phyloP scores from a whole-genome alignment of 2,113 vertebrate genomes.

The Rhinichthys klamathensis region DNA sequence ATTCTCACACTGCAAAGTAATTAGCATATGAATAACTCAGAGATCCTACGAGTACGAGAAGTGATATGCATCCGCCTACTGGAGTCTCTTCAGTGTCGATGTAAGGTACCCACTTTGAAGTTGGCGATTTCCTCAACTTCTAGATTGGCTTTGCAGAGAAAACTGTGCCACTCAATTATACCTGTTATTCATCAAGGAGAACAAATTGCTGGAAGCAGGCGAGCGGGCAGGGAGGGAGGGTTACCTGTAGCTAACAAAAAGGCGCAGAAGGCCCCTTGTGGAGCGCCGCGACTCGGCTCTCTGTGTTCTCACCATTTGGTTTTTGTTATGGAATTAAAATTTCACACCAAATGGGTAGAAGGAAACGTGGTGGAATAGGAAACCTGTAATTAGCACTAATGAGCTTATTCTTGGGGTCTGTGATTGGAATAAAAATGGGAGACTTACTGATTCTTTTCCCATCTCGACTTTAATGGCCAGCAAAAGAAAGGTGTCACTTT shows the following conservation, averaged over 20 bases:
- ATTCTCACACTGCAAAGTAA: background rate
- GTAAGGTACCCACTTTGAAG: constrained; percentile 24
- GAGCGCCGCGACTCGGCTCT: constrained; percentile 14
- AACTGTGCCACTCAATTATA: constrained; percentile 55
- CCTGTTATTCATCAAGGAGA: constrained; percentile 52
- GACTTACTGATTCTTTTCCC: constrained; percentile 64
- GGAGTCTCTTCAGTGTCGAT: background rate
- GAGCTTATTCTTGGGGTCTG: constrained; percentile 68
- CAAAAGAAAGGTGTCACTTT: constrained; percentile 73
- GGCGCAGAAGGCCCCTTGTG: constrained; percentile 29
- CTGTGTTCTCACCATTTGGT: constrained; percentile 52
- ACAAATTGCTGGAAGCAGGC: constrained; percentile 49
- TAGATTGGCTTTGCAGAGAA: constrained; percentile 32
- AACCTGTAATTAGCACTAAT: constrained; percentile 73
- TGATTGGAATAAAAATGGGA: constrained; percentile 69
- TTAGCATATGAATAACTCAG: constrained; percentile 37
- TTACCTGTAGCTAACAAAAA: constrained; percentile 52
- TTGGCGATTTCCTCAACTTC: constrained; percentile 29
- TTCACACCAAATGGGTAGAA: constrained; percentile 58
- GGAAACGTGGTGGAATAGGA: constrained; percentile 64
- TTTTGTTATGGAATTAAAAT: constrained; percentile 64
- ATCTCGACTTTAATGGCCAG: constrained; percentile 66
- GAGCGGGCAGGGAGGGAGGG: constrained; percentile 39
- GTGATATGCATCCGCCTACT: constrained; percentile 21
- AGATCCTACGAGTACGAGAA: background rate